Base-by-base conservation (phyloP, 2,888 invertebrate species). In the Globia sparganii region DNA sequence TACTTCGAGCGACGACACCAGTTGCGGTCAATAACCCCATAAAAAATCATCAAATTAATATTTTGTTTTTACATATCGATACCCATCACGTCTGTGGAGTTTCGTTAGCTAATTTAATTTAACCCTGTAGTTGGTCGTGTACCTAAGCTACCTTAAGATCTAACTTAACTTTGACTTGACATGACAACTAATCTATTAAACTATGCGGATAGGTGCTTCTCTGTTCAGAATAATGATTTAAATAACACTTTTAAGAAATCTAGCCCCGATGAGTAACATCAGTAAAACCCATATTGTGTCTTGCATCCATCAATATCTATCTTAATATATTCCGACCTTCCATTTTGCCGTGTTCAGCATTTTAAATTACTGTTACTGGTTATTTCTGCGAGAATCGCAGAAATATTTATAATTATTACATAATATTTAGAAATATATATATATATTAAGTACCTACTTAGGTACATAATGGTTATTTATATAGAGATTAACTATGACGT, bases 251-350 rank as follows among this genome's bases (percentile, higher is more conserved):
- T 61, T 49, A 46, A 72, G 43, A 65, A 66, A 56, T 77, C 37
- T 8, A 61, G 43, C 11, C 28, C 18, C 13, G 28, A 70, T 84
- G 86, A 86, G 61, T 69, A 78, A 76, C 18, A 31, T 11, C 2
- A 72, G 25, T 85, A 78, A 78, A 79, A 78, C 79, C 75, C 79
- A 71, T 68, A 62, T n/a, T 72, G 78, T 78, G 71, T 31, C 46
- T 62, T 72, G 64, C 64, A 84, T 74, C 37, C 34, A 82, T 79
- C 79, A 74, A 75, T 73, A 75, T 73, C 40, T 59, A 56, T 75
- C 70, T 61, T 77, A 62, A 78, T 78, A n/a, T 73, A 83, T 85
- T 75, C 72, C 31, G 46, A 77, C 77, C 78, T 70, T 77, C 66
- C 59, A 67, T 34, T 62, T 37, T 37, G 25, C 21, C 75, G 72